Evolutionary conservation across 2,797 vertebrate species (phyloP), one percentile per base, ranked within the genome.

Genomic region (Oryzias dopingdopingensis): DNA sequence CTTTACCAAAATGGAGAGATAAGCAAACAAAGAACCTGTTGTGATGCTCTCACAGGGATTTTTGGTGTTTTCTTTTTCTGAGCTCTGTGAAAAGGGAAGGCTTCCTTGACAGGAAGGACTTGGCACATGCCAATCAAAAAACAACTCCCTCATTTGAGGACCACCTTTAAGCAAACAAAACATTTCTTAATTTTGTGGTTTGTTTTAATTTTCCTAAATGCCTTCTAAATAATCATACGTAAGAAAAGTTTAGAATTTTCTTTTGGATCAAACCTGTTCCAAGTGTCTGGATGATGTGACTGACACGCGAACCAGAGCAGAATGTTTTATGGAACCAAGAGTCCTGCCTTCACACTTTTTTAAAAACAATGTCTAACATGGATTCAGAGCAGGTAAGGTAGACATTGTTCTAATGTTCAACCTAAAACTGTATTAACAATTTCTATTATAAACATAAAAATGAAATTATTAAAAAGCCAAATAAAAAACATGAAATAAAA

Each of bases 341-440:
- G n/a, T 41, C 23, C 14, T 10, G 32, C 37, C 20, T 2, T 5
- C 0, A 23, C 6, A 55, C 41, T 5, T 20, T 24, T 13, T 4
- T 15, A 20, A n/a, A 29, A 22, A 15, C 15, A 1, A 24, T 6
- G 0, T 29, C 14, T 4, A 47, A 13, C 8, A 71, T 18, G 22
- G 43, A 37, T 12, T 4, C 7, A 42, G 42, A 45, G 5, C 26
- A 50, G 23, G 22, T 40, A 16, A 14, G 24, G 44, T 7, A n/a
- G 26, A 24, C 49, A 55, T 12, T 6, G 47, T 57, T 49, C 18
- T 44, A 23, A 66, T 44, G 10, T 44, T 66, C 29, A 14, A 45
- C n/a, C 29, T 5, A 24, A 62, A 73, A 40, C 8, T 65, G 15
- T 49, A 45, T 58, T 49, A 65, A 59, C 18, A 37, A n/a, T 18